Evolutionary conservation across 2,797 vertebrate species (phyloP).

Genomic region (Myotis vivesi): DNA sequence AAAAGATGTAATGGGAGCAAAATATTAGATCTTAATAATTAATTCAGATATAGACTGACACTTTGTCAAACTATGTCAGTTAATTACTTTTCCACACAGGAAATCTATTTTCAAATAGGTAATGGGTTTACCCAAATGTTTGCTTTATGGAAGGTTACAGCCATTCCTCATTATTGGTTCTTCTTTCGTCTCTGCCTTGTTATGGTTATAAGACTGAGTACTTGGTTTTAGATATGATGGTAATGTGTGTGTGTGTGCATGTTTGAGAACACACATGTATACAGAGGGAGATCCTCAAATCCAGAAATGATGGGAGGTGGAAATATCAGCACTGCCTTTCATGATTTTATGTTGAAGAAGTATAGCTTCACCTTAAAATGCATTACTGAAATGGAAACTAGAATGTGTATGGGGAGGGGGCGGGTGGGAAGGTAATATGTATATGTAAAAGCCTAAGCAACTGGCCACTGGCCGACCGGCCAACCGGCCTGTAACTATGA

Average conservation of each 20-base stretch:
- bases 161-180: neutral
- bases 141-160: neutral
- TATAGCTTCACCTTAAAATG: neutral
- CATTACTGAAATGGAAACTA: neutral
- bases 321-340: neutral
- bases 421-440: neutral
- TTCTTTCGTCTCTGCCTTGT: constrained; percentile 13
- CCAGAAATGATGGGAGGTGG: neutral
- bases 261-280: neutral
- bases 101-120: neutral
- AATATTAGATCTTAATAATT: neutral
- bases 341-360: neutral
- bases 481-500: too few relatives aligned
- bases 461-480: too few relatives aligned
- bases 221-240: constrained; percentile 12
- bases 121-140: constrained; percentile 10
- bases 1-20: neutral
- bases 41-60: constrained; percentile 7
- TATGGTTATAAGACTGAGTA: neutral
- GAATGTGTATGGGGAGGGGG: neutral
- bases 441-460: too few relatives aligned
- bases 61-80: constrained; percentile 1
- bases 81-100: neutral
- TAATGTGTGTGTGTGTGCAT: neutral
- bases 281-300: neutral